Base-by-base conservation (phyloP, 2,113 vertebrate genomes). In the Phyllopteryx taeniolatus region DNA sequence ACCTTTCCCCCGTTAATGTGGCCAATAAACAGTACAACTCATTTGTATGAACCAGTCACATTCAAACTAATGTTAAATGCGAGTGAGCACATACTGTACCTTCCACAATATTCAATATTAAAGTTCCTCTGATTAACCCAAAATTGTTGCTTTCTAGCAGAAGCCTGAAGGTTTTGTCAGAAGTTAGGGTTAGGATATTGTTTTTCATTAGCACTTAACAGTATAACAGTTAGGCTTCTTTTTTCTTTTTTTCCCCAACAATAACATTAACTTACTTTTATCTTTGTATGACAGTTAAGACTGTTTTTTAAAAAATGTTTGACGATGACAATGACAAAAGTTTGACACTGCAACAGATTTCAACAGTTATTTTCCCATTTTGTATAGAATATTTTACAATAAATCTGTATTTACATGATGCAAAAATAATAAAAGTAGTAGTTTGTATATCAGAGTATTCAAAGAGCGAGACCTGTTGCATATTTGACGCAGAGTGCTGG, bases 381-480 rank as follows among this genome's bases (percentile, higher is more conserved):
- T n/a, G 0, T 56, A 51, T 51, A 15, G 15, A 54, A 54, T 11
- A 8, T 22, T n/a, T 56, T 56, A n/a, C 20, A 10, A 56, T 22
- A 61, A 17, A 35, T 35, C 15, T 39, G 59, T 61, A 19, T 61
- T 60, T 31, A 15, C 17, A 60, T 59, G 22, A 1, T 31, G 10
- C 6, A 59, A 59, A 22, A 57, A 22, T 13, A 27, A 60, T 60
- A 13, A 14, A 33, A 31, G 20, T 9, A 31, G 14, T 8, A 17
- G 14, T 35, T 17, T 35, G 13, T 22, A 22, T 56, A 22, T n/a
- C 8, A 8, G 31, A 60, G 4, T 46, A 39, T 83, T 79, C 79
- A 83, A 89, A 86, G 75, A 39, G 70, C 49, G 68, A 78, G 68
- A 72, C 57, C 77, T 43, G 59, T 54, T 68, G 71, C 61, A 68